Evolutionary conservation across 2,113 vertebrate species (phyloP).

Genomic region (Struthio camelus): DNA sequence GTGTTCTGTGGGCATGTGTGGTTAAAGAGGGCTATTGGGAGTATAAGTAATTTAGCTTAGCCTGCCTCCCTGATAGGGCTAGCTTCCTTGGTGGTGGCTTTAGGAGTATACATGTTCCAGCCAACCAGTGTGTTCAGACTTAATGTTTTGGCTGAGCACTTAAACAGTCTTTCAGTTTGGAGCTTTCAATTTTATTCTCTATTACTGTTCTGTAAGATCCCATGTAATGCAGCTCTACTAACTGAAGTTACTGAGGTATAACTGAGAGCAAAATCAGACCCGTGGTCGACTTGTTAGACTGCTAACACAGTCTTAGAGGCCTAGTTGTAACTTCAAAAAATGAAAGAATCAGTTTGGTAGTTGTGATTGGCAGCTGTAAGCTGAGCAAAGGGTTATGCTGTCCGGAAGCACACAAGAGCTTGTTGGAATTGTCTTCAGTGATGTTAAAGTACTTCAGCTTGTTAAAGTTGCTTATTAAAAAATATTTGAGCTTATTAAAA

Average conservation of each 20-base stretch:
- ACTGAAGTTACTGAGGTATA: background rate
- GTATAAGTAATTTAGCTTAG: constrained; percentile 62
- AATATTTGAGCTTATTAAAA: background rate
- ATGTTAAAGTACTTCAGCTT: background rate
- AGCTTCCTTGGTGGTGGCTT: background rate
- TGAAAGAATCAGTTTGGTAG: background rate
- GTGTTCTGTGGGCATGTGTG: background rate
- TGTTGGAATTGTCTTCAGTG: background rate
- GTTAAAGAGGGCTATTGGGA: constrained; percentile 10
- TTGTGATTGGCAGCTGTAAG: background rate
- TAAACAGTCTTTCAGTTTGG: background rate
- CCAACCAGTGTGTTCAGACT: background rate
- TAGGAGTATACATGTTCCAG: background rate
- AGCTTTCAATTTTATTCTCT: background rate
- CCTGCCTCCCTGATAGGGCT: constrained; percentile 14
- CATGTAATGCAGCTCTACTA: background rate
- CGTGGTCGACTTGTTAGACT: background rate
- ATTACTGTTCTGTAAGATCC: background rate
- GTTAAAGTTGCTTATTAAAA: background rate
- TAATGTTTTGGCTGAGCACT: background rate
- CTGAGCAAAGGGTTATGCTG: background rate
- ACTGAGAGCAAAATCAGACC: background rate
- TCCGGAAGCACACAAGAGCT: background rate
- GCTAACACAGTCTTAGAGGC: background rate
- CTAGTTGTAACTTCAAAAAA: background rate